Evolutionary conservation across 2,113 vertebrate genomes (phyloP).

Genomic region (Sialia sialis): DNA sequence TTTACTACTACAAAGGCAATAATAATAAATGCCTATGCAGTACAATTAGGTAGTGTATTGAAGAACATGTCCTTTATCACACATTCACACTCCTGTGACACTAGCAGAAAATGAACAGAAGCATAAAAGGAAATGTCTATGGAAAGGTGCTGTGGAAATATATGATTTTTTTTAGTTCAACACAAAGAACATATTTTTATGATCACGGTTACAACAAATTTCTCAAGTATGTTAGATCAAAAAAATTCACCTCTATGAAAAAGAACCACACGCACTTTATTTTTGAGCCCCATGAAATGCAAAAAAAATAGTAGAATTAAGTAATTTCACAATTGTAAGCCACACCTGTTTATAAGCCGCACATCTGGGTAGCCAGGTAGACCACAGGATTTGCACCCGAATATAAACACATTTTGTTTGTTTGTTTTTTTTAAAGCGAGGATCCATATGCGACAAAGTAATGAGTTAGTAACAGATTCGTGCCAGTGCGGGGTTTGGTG

Average conservation of each 20-base stretch:
- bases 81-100: not conserved
- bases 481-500: no score
- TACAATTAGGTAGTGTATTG: not conserved
- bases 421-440: no score
- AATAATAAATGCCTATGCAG: not conserved
- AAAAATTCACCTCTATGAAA: not conserved
- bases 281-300: not conserved
- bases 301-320: not conserved
- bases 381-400: no score
- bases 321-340: no score
- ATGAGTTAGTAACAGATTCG: no score
- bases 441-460: no score
- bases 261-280: not conserved
- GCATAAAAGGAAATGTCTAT: not conserved
- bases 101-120: not conserved
- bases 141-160: not conserved
- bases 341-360: no score
- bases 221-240: not conserved
- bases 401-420: no score
- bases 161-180: not conserved
- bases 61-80: not conserved
- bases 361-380: no score
- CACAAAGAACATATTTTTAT: not conserved
- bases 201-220: not conserved
- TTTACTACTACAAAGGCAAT: not conserved